phyloP scores from a whole-genome alignment of 2,113 vertebrate species.

The Bothrops jararaca region DNA sequence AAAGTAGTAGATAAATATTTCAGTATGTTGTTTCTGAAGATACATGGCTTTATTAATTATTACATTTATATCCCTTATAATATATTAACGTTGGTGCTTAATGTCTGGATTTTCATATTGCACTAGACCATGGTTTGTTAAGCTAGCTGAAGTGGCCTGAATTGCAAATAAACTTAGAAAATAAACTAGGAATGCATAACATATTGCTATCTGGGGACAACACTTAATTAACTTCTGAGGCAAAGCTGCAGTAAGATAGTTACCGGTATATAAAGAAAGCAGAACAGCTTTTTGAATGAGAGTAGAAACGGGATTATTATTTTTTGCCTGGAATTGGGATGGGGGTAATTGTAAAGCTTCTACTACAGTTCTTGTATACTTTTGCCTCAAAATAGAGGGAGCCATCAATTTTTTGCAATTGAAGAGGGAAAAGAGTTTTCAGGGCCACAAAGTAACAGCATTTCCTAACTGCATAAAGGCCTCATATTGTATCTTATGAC shows the following conservation, averaged over 20 bases:
- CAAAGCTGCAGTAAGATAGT: not conserved
- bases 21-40: not conserved
- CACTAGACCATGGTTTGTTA: not conserved
- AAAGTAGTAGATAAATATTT: not conserved
- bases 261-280: not conserved
- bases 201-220: not conserved
- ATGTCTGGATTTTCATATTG: not conserved
- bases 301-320: not conserved
- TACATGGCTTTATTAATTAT: not conserved
- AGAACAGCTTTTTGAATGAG: not conserved
- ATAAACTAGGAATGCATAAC: not conserved
- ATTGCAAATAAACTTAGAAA: not conserved
- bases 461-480: not conserved
- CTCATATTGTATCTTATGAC: not conserved
- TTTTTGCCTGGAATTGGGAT: not conserved
- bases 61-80: not conserved
- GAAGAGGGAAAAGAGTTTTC: not conserved
- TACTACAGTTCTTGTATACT: not conserved
- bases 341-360: not conserved
- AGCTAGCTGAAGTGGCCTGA: not conserved
- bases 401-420: not conserved
- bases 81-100: not conserved
- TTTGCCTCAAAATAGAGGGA: not conserved
- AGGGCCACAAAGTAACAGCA: not conserved
- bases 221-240: not conserved